Conservation (phyloP, 2,888 invertebrate species). For the Disparrhopalites patrizii region DNA sequence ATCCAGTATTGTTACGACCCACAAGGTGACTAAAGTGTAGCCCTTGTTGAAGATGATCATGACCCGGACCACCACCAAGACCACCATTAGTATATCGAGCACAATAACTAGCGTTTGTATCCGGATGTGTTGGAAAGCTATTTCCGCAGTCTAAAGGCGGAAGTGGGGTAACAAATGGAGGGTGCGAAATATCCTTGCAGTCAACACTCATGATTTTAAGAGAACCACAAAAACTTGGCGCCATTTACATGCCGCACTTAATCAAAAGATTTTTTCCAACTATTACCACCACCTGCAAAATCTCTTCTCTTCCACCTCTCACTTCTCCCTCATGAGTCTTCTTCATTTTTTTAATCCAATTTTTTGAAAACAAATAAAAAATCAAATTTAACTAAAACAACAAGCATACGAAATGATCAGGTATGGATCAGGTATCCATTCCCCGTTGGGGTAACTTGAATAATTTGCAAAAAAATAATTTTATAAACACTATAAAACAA, state of each 20-base stretch:
- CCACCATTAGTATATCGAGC: not conserved
- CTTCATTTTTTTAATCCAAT: not conserved
- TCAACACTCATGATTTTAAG: conserved; percentile 20
- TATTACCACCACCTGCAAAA: no score
- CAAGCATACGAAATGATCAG: no score
- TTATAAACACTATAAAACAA: no score
- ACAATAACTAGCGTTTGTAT: not conserved
- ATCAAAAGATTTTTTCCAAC: no score
- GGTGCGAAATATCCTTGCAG: conserved; percentile 13
- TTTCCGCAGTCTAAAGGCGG: conserved; percentile 13
- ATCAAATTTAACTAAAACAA: not conserved
- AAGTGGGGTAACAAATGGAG: conserved; percentile 1
- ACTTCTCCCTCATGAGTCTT: not conserved
- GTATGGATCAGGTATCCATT: no score
- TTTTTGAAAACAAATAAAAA: not conserved
- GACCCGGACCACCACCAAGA: no score
- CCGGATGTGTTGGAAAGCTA: not conserved
- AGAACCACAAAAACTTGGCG: not conserved
- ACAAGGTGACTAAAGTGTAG: not conserved
- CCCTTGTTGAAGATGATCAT: conserved; percentile 1
- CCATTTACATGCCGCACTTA: no score
- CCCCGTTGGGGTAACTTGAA: no score
- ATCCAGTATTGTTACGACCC: not conserved
- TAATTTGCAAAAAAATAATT: no score
- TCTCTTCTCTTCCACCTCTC: no score